phyloP scores from a whole-genome alignment of 2,888 invertebrate genomes.

The Pristionchus arcanus region DNA sequence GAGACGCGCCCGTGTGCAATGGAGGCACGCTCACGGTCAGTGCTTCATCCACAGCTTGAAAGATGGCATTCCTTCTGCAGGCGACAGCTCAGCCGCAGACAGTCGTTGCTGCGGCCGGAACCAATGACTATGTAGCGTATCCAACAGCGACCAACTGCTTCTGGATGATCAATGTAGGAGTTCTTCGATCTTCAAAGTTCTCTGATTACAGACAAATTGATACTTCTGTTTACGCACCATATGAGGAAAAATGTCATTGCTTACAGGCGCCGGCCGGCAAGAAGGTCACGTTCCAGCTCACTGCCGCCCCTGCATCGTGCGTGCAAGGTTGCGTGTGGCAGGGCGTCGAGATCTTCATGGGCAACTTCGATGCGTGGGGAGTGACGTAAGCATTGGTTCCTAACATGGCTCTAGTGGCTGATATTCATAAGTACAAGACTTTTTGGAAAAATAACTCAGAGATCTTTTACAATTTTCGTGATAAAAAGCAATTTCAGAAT shows the following conservation, averaged over 20 bases:
- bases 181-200: background rate
- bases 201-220: background rate
- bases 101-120: background rate
- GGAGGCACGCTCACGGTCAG: background rate
- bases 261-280: conserved; percentile 49
- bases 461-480: too few relatives aligned
- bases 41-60: background rate
- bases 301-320: background rate
- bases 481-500: background rate
- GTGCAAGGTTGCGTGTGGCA: conserved; percentile 47
- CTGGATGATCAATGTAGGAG: conserved; percentile 46
- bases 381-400: conserved; percentile 40
- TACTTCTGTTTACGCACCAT: too few relatives aligned
- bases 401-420: too few relatives aligned
- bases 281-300: conserved; percentile 21
- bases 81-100: background rate
- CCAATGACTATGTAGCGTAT: conserved; percentile 15
- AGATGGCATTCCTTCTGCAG: background rate
- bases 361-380: conserved; percentile 26
- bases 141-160: background rate
- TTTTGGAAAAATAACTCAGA: too few relatives aligned
- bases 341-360: conserved; percentile 29
- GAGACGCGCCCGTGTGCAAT: conserved; percentile 37
- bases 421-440: background rate
- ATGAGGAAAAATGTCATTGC: too few relatives aligned